Conservation (phyloP, 2,797 vertebrate genomes). For the Artibeus jamaicensis region DNA sequence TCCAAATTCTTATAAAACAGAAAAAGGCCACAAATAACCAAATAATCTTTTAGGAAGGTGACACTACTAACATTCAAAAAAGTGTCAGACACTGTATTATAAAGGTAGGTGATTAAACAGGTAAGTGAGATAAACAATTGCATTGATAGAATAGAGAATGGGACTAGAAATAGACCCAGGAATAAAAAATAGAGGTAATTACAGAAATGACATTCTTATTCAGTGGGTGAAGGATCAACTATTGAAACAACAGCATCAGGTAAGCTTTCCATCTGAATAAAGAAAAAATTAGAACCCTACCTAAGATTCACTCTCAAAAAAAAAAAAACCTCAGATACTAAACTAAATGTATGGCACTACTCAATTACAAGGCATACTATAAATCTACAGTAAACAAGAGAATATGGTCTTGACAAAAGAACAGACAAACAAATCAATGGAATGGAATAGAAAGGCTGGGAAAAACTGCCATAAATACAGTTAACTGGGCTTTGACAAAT, state of each 20-base stretch:
- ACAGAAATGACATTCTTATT: background rate
- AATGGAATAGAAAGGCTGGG: background rate
- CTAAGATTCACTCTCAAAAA: background rate
- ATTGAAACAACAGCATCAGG: background rate
- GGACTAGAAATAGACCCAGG: background rate
- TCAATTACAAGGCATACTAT: background rate
- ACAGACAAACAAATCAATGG: background rate
- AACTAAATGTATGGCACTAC: background rate
- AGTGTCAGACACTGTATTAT: background rate
- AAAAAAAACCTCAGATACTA: background rate
- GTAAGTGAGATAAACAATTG: background rate
- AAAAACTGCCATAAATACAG: background rate
- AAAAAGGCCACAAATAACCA: background rate
- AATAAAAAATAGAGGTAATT: background rate
- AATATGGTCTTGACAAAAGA: background rate
- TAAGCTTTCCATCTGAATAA: background rate
- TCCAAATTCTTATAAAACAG: background rate
- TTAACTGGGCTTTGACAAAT: background rate
- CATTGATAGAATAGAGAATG: background rate
- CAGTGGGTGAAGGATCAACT: background rate
- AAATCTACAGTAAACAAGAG: background rate
- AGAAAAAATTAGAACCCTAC: background rate
- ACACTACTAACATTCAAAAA: background rate
- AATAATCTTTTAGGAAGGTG: background rate
- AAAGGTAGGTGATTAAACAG: background rate